Percentiles rank a stretch among this genome's conserved stretches.
These are phyloP conservation scores for Ptycholaimellus sp. DNA, from an alignment of 2,888 invertebrate species.

Conservation along the genomic window DNA sequence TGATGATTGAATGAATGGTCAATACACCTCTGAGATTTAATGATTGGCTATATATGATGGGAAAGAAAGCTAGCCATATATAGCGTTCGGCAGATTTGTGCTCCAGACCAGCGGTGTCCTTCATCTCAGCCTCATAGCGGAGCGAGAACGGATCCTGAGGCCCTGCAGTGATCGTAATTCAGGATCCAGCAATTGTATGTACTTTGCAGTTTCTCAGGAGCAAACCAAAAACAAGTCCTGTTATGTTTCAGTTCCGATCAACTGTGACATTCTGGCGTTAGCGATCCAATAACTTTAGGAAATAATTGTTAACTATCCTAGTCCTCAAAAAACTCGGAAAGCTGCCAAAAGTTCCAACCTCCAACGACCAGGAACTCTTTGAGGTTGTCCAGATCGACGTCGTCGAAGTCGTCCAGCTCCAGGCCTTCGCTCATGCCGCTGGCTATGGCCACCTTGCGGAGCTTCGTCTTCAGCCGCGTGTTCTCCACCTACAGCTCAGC, in stretches of 20 bases:
- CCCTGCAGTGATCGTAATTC: too few relatives aligned
- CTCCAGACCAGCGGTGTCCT: conserved; percentile 11
- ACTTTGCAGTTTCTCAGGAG: not conserved
- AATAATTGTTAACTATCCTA: too few relatives aligned
- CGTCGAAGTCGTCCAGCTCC: conserved; percentile 11
- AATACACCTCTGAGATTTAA: too few relatives aligned
- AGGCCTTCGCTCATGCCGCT: conserved; percentile 3
- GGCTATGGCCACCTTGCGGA: conserved; percentile 9
- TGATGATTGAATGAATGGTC: too few relatives aligned
- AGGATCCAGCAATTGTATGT: not conserved
- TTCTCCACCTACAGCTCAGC: conserved; percentile 20
- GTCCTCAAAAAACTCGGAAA: conserved; percentile 4
- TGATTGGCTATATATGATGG: too few relatives aligned
- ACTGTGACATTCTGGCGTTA: too few relatives aligned
- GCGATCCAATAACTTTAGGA: too few relatives aligned
- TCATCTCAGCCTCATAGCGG: conserved; percentile 11
- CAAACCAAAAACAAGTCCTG: not conserved
- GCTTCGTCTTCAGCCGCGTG: conserved; percentile 12
- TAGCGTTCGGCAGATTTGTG: conserved; percentile 18
- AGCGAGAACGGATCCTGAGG: conserved; percentile 12
- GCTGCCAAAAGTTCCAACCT: conserved; percentile 7
- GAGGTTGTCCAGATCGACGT: conserved; percentile 15
- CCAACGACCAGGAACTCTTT: conserved; percentile 18
- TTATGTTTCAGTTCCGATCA: too few relatives aligned
- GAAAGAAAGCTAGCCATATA: conserved; percentile 15